Conservation (phyloP, 2,888 invertebrate species). For the Orthosia gracilis region DNA sequence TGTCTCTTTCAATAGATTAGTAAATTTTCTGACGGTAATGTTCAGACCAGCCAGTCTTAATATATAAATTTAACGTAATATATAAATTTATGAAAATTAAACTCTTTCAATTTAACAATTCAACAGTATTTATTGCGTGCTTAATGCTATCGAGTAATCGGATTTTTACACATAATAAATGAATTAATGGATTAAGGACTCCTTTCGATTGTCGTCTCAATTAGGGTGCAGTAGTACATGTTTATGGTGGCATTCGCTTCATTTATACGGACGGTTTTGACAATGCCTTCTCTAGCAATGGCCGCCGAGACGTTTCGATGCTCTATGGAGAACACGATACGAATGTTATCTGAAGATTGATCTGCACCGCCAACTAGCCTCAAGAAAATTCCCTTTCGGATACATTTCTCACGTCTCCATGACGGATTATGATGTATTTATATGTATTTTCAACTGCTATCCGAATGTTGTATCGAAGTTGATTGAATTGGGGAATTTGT, state of each 20-base stretch:
- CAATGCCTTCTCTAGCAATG: neutral
- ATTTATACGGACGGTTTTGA: neutral
- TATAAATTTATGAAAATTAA: too few species aligned
- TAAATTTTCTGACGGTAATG: too few species aligned
- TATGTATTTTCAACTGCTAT: conserved; percentile 71
- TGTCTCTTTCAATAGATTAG: too few species aligned
- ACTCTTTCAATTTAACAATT: too few species aligned
- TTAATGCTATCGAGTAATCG: too few species aligned
- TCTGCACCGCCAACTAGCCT: conserved; percentile 55
- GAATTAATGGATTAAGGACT: too few species aligned
- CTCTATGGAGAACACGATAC: conserved; percentile 26
- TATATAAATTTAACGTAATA: too few species aligned
- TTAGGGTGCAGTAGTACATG: too few species aligned
- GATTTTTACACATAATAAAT: too few species aligned
- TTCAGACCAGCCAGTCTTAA: too few species aligned
- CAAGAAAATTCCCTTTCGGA: conserved; percentile 63
- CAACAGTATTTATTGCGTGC: too few species aligned
- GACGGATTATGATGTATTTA: conserved; percentile 83
- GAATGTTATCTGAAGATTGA: conserved; percentile 58
- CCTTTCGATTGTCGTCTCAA: too few species aligned
- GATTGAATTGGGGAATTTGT: conserved; percentile 11
- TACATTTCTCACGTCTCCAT: conserved; percentile 70
- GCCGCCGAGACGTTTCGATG: neutral
- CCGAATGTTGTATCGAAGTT: conserved; percentile 68
- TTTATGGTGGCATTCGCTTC: neutral